A percentile compares a stretch with the other conserved stretches of the same genome.
phyloP scores from a whole-genome alignment of 2,888 invertebrate species.

The Nephrocerus scutellatus region DNA sequence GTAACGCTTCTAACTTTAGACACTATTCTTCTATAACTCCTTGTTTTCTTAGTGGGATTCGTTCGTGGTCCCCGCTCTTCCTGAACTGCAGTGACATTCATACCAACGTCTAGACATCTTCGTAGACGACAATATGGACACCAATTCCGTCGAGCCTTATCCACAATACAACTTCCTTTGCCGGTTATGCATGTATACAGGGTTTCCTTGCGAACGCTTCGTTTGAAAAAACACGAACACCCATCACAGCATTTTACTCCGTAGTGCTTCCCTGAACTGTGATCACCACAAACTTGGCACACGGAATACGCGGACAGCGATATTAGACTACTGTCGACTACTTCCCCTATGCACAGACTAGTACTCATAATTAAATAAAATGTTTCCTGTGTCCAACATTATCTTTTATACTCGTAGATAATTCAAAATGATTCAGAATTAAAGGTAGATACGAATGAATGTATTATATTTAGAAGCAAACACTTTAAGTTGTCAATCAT shows the following conservation, averaged over 20 bases:
- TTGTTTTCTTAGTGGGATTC: conserved; percentile 13
- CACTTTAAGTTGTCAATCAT: no score
- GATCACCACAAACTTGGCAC: conserved; percentile 76
- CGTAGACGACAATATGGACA: conserved; percentile 77
- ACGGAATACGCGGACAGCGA: no score
- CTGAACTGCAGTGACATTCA: conserved; percentile 78
- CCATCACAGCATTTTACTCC: conserved; percentile 82
- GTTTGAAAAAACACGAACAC: conserved; percentile 84
- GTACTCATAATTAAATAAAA: no score
- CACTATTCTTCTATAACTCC: conserved; percentile 1
- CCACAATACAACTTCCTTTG: conserved; percentile 65
- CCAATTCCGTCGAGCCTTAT: conserved; percentile 80
- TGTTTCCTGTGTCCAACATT: no score
- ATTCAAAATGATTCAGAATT: no score
- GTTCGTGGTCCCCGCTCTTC: conserved; percentile 71
- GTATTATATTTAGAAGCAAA: no score
- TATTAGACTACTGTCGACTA: no score
- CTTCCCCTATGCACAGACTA: no score
- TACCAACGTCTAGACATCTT: conserved; percentile 67
- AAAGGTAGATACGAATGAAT: no score
- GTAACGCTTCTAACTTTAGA: not conserved
- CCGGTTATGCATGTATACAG: conserved; percentile 73
- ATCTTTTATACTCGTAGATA: no score
- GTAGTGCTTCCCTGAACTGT: conserved; percentile 77
- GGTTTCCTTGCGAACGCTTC: conserved; percentile 67